These are phyloP conservation scores for Ferrisia virgata DNA, from an alignment of 2,888 invertebrate species.

Conservation along the genomic window DNA sequence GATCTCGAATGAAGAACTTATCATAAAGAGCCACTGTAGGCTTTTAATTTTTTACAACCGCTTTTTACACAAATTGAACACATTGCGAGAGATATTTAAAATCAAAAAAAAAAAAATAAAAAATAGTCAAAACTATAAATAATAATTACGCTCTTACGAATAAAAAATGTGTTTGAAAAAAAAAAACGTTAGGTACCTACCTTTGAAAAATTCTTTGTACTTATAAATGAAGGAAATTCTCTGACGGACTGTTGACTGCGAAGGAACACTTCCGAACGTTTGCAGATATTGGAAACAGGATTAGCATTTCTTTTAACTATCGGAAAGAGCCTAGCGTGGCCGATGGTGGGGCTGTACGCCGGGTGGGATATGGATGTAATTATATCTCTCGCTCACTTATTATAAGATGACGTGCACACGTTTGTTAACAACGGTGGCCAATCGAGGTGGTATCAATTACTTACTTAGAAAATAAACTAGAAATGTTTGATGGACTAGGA, in stretches of 20 bases:
- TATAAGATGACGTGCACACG: constrained; percentile 7
- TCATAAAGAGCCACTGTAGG: too few relatives aligned
- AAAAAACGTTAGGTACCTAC: too few relatives aligned
- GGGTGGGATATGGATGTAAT: constrained; percentile 33
- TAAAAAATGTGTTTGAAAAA: not conserved
- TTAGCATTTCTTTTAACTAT: constrained; percentile 42
- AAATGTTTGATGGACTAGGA: constrained; percentile 42
- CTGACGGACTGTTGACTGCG: not conserved
- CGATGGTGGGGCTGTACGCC: constrained; percentile 32
- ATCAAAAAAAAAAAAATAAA: too few relatives aligned
- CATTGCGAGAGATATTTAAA: too few relatives aligned
- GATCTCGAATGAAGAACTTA: too few relatives aligned
- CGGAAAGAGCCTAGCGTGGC: not conserved
- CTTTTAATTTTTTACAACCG: too few relatives aligned
- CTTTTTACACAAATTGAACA: too few relatives aligned
- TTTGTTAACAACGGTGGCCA: constrained; percentile 30
- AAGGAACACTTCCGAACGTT: constrained; percentile 34
- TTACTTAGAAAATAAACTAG: constrained; percentile 40
- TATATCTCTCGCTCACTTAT: constrained; percentile 25
- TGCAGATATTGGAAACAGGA: constrained; percentile 37
- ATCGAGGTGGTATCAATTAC: constrained; percentile 36
- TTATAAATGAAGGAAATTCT: not conserved
- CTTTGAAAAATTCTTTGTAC: not conserved
- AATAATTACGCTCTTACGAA: too few relatives aligned
- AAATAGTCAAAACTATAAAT: too few relatives aligned